phyloP scores from a whole-genome alignment of 2,797 vertebrate genomes.

The Numenius phaeopus region DNA sequence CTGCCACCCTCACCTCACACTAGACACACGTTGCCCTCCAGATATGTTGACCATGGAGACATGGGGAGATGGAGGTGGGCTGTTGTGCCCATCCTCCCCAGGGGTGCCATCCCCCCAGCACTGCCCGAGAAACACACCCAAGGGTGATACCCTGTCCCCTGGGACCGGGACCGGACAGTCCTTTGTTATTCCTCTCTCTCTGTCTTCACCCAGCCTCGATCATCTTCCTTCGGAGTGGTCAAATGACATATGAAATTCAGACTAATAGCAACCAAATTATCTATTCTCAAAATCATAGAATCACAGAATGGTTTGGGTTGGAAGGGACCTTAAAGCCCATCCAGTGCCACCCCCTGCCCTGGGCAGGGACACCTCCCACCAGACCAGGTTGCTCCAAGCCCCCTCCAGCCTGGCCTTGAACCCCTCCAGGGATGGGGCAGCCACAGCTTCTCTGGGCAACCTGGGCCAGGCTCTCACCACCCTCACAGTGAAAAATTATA shows the following conservation, averaged over 20 bases:
- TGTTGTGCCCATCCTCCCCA: neutral
- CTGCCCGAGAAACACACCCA: neutral
- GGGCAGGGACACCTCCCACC: too few relatives aligned
- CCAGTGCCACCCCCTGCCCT: too few relatives aligned
- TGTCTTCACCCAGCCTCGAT: fast-evolving
- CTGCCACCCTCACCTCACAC: neutral
- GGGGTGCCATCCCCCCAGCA: neutral
- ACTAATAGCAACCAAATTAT: too few relatives aligned
- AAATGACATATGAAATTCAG: neutral
- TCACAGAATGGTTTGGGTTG: too few relatives aligned
- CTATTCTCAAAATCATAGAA: too few relatives aligned
- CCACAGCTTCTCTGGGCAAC: neutral
- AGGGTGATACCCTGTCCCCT: neutral
- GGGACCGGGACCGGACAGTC: fast-evolving
- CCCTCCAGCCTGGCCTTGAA: too few relatives aligned
- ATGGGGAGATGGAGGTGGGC: neutral
- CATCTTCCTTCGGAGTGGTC: neutral
- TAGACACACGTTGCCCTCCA: neutral
- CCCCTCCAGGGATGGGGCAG: neutral
- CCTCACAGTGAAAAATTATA: neutral
- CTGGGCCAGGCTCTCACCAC: neutral
- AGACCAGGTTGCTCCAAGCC: too few relatives aligned
- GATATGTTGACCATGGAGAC: neutral
- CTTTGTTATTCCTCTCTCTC: neutral
- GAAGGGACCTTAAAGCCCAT: too few relatives aligned